These are phyloP conservation scores for Solen grandis DNA, from an alignment of 1,140 invertebrate genomes.

Conservation along the genomic window DNA sequence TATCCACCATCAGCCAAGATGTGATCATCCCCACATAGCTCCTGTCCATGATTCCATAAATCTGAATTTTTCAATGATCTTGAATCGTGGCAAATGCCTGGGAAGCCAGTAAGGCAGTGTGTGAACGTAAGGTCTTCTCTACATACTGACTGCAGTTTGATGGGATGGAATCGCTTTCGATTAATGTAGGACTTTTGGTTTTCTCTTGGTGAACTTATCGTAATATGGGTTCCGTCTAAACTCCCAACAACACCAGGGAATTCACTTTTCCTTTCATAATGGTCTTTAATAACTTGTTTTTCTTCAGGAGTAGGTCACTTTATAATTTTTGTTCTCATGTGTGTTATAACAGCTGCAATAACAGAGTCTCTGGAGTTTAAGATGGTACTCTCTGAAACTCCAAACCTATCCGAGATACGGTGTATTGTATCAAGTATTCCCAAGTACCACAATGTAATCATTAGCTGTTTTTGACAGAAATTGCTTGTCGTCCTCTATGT, in stretches of 20 bases:
- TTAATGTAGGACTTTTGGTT: conserved; percentile 28
- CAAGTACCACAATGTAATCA: conserved; percentile 57
- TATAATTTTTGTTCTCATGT: conserved; percentile 53
- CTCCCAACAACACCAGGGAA: conserved; percentile 54
- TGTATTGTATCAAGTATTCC: conserved; percentile 34
- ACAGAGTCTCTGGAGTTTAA: conserved; percentile 20
- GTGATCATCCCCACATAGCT: conserved; percentile 34
- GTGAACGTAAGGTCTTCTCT: conserved; percentile 38
- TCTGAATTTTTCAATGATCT: conserved; percentile 44
- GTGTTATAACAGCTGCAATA: conserved; percentile 42
- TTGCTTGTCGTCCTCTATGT: conserved; percentile 47
- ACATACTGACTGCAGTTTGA: conserved; percentile 37
- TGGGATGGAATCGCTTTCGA: conserved; percentile 23
- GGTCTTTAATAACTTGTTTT: conserved; percentile 15
- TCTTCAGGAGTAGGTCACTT: conserved; percentile 20
- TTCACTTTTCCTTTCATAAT: conserved; percentile 26
- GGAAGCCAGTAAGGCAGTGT: conserved; percentile 40
- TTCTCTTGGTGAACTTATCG: conserved; percentile 24
- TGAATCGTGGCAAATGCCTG: conserved; percentile 29
- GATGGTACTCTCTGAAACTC: conserved; percentile 50
- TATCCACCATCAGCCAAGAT: conserved; percentile 60
- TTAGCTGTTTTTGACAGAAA: conserved; percentile 50
- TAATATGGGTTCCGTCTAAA: conserved; percentile 40
- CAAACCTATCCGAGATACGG: conserved; percentile 59
- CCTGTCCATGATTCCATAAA: conserved; percentile 28